These are phyloP conservation scores for Synergus umbraculus DNA, from an alignment of 2,888 invertebrate genomes.

Conservation along the genomic window DNA sequence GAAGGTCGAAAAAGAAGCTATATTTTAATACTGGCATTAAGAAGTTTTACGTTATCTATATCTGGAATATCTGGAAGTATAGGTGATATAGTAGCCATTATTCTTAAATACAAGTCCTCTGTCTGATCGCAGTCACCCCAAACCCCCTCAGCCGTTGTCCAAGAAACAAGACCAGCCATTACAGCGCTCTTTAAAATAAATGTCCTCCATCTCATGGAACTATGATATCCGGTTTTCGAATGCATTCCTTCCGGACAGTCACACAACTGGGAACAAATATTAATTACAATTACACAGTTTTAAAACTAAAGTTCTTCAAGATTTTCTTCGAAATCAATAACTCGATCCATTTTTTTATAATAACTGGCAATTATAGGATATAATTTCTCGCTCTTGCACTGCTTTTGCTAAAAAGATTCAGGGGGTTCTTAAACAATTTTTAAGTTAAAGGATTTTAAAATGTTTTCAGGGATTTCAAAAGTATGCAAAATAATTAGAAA, in stretches of 20 bases:
- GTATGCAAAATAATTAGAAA: no score
- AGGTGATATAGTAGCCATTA: constrained; percentile 56
- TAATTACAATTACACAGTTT: neutral
- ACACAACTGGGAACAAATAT: constrained; percentile 64
- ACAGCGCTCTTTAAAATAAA: constrained; percentile 73
- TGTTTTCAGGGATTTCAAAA: no score
- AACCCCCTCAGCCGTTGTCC: constrained; percentile 76
- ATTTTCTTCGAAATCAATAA: no score
- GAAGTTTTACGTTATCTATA: constrained; percentile 51
- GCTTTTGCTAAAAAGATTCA: no score
- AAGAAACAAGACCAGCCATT: constrained; percentile 74
- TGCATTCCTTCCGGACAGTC: constrained; percentile 65
- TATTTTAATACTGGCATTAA: neutral
- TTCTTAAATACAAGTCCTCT: constrained; percentile 73
- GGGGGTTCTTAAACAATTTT: no score
- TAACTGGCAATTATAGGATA: no score
- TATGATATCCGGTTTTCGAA: constrained; percentile 39
- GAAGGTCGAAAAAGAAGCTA: no score
- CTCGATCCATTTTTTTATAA: no score
- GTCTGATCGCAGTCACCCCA: constrained; percentile 77
- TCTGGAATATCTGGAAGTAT: constrained; percentile 44
- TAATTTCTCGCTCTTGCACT: no score
- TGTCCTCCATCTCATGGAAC: constrained; percentile 52
- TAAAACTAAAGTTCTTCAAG: no score
- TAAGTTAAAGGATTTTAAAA: no score